Base-by-base conservation (phyloP, 2,113 vertebrate species). In the Gadus chalcogrammus region DNA sequence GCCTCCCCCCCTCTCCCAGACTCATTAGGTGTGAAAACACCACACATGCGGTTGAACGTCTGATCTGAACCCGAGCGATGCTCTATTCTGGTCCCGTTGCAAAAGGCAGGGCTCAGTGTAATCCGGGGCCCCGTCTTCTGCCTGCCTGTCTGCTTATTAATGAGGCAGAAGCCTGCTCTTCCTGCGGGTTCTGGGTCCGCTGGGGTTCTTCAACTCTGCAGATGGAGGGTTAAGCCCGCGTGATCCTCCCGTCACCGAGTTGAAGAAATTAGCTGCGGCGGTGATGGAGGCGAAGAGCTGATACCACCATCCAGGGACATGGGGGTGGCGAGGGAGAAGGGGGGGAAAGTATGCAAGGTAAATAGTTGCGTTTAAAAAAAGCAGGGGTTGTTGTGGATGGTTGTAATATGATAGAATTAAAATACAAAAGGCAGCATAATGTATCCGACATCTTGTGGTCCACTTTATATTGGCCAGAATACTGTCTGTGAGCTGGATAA, bases 201-300 rank as follows among this genome's bases (percentile, higher is more conserved):
- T 75, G 72, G 72, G 68, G 76, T 85, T 77, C 75, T 78, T 38
- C 71, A 84, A 84, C 88, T 84, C 79, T 72, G 70, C 89, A 89
- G 87, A 91, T 90, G 87, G 87, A 87, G 80, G 79, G 69, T 78
- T 88, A 87, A 90, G 87, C 86, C 79, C 6, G 38, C 0, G 73
- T 82, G 82, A 88, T 85, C 59, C 78, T 85, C 88, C 70, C 53
- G 77, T 68, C 16, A 1, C 74, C 65, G 62, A 4, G 76, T 71
- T 69, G 75, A 68, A 71, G 56, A 81, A 79, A 80, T 82, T 66
- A 84, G 74, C 61, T 42, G 17, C 17, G 24, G 17, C 0, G 24
- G 15, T 38, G 63, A 17, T 71, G 53, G 38, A 75, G 38, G 74
- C 69, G 81, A 31, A 31, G 31, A 1, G 7, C 42, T 9, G 8